Evolutionary conservation across 1,140 invertebrate genomes (phyloP).

Genomic region (Rhopalosiphum padi): DNA sequence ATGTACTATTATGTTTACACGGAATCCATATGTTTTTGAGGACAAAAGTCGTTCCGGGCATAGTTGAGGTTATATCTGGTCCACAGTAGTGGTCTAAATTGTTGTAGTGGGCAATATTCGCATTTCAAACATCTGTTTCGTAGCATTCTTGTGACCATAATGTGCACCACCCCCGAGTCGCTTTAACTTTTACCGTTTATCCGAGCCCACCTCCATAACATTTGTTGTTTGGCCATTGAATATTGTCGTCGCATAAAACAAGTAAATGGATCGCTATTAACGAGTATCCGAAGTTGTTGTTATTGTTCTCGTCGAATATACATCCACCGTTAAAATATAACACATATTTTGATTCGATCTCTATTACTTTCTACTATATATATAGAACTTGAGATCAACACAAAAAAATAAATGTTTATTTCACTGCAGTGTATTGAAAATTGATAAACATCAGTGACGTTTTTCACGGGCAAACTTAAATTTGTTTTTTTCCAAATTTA

Average conservation of each 20-base stretch:
- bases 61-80: slow-evolving; percentile 14
- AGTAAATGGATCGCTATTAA: slow-evolving; percentile 17
- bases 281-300: slow-evolving; percentile 28
- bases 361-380: background rate
- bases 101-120: background rate
- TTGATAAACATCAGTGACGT: background rate
- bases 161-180: background rate
- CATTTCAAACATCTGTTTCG: slow-evolving; percentile 47
- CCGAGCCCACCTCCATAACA: background rate
- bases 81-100: background rate
- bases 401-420: background rate
- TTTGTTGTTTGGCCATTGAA: background rate
- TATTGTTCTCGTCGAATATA: slow-evolving; percentile 34
- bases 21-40: slow-evolving; percentile 25
- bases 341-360: background rate
- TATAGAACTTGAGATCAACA: background rate
- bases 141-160: slow-evolving; percentile 30
- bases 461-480: background rate
- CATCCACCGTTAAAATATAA: background rate
- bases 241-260: slow-evolving; percentile 7
- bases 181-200: slow-evolving; percentile 6
- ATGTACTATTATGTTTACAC: background rate
- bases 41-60: slow-evolving; percentile 20
- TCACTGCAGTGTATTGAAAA: background rate
- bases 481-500: background rate